Evolutionary conservation across 2,888 invertebrate species (phyloP).

Genomic region (Eristalis arbustorum): DNA sequence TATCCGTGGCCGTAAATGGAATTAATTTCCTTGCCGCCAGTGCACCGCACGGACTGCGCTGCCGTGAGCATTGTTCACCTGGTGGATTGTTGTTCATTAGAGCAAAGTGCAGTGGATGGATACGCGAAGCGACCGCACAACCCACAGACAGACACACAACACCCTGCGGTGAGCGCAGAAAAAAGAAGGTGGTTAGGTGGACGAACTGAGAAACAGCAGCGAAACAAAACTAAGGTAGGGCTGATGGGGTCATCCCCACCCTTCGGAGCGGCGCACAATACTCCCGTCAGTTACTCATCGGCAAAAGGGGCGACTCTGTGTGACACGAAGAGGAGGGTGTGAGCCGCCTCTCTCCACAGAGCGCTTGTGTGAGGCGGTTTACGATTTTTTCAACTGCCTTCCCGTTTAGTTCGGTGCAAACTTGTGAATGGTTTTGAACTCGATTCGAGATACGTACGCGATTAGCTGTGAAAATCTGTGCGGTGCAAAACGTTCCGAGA

Average conservation of each 20-base stretch:
- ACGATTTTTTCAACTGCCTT: conserved; percentile 74
- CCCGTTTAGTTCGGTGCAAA: conserved; percentile 76
- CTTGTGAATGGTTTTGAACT: conserved; percentile 77
- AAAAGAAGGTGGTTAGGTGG: neutral
- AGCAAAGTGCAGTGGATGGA: conserved; percentile 34
- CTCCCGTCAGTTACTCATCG: conserved; percentile 55
- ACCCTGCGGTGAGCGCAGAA: neutral
- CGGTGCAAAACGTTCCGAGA: neutral
- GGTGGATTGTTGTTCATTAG: conserved; percentile 53
- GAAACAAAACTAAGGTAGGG: conserved; percentile 54
- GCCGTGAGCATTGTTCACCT: conserved; percentile 18
- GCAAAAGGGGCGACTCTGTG: conserved; percentile 56
- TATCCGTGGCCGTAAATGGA: conserved; percentile 43
- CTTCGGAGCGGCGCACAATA: conserved; percentile 22
- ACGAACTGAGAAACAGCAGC: neutral
- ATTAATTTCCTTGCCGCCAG: conserved; percentile 45
- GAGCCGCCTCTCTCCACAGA: conserved; percentile 3
- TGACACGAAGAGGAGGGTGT: conserved; percentile 50
- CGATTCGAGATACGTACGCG: conserved; percentile 70
- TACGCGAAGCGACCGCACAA: conserved; percentile 42
- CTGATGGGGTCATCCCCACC: conserved; percentile 63
- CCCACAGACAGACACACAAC: conserved; percentile 26
- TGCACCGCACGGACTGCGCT: conserved; percentile 10
- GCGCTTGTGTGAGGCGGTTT: conserved; percentile 68
- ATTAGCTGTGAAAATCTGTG: neutral